These are phyloP conservation scores for Sylvia borin DNA, from an alignment of 2,797 vertebrate genomes.

Conservation along the genomic window DNA sequence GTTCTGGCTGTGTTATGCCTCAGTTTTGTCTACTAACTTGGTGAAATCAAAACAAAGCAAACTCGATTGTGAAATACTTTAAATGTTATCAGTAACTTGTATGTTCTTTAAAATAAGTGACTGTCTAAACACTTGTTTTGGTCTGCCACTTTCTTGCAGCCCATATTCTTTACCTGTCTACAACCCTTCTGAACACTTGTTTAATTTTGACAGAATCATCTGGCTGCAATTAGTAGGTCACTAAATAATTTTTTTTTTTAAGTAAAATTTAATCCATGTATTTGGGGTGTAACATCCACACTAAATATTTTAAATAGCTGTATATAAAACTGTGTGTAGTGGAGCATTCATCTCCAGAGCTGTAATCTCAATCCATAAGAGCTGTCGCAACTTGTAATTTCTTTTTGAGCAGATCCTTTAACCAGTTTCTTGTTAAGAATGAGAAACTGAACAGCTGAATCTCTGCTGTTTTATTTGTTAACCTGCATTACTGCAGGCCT, in stretches of 20 bases:
- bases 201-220: neutral
- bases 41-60: neutral
- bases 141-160: neutral
- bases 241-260: neutral
- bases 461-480: neutral
- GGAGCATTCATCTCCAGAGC: neutral
- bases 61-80: neutral
- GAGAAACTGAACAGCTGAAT: neutral
- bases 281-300: neutral
- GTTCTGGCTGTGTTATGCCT: neutral
- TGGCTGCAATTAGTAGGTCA: neutral
- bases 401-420: neutral
- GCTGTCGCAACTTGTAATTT: neutral
- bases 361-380: neutral
- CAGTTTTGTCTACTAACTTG: neutral
- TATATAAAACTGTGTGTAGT: neutral
- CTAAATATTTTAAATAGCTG: neutral
- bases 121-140: neutral
- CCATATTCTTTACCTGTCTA: neutral
- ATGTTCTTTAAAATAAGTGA: neutral
- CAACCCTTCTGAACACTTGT: neutral
- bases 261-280: neutral
- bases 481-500: neutral
- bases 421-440: neutral
- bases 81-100: neutral